Conservation (phyloP, 2,797 vertebrate genomes). For the Pipistrellus kuhlii region DNA sequence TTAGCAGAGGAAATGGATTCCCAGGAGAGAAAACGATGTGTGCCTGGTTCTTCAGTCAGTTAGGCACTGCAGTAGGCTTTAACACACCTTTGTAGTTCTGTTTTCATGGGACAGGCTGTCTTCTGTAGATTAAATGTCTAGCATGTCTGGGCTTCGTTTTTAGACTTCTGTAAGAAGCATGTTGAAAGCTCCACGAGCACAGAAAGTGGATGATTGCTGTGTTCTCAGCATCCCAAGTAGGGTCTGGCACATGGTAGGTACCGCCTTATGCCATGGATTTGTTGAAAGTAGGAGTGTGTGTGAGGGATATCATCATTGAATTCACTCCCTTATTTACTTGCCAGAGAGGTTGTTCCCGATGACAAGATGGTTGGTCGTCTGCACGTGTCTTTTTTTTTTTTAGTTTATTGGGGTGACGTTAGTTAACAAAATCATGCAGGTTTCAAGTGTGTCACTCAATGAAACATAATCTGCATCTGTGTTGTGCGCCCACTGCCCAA, state of each 20-base stretch:
- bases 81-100: background rate
- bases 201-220: background rate
- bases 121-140: background rate
- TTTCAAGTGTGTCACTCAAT: background rate
- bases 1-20: constrained; percentile 28
- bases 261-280: background rate
- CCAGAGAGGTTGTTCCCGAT: background rate
- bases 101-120: background rate
- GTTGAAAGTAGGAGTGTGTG: constrained; percentile 9
- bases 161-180: constrained; percentile 3
- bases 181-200: background rate
- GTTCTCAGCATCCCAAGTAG: background rate
- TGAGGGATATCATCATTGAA: background rate
- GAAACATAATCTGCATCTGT: background rate
- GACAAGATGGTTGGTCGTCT: background rate
- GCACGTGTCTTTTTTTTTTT: background rate
- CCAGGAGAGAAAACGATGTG: background rate
- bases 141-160: background rate
- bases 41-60: background rate
- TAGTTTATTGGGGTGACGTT: background rate
- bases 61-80: background rate
- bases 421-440: background rate
- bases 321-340: background rate
- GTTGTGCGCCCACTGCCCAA: background rate
- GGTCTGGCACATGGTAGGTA: background rate